Evolutionary conservation across 2,888 invertebrate genomes (phyloP).

Genomic region (Conomelus anceps): DNA sequence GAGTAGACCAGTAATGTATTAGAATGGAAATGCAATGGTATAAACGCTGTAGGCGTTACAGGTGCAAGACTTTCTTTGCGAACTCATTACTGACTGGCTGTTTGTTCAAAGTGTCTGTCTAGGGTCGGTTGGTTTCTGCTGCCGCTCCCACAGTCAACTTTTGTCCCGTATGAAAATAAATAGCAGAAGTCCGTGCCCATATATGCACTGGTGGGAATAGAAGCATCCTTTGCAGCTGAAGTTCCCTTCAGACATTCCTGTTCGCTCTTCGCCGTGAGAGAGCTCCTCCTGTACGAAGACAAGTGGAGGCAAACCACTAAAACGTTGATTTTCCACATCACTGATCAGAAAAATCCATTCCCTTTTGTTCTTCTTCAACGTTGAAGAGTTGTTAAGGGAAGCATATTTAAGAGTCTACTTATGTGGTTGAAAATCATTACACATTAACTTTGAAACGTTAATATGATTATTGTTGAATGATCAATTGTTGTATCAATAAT

Average conservation of each 20-base stretch:
- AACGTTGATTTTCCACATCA: background rate
- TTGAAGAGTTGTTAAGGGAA: background rate
- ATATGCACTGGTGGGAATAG: background rate
- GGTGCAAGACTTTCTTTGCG: background rate
- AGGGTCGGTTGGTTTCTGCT: background rate
- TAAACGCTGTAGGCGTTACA: background rate
- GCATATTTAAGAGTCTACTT: too few relatives aligned
- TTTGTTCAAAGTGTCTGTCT: background rate
- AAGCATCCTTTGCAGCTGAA: background rate
- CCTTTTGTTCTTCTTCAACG: background rate
- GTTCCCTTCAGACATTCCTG: background rate
- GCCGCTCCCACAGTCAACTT: background rate
- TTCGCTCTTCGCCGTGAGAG: background rate
- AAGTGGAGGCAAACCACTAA: background rate
- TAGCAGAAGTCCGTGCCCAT: background rate
- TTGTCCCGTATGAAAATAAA: background rate
- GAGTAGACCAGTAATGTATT: too few relatives aligned
- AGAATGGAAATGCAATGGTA: background rate
- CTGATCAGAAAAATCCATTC: background rate
- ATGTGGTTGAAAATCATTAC: too few relatives aligned
- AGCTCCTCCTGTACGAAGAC: background rate
- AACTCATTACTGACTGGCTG: background rate
- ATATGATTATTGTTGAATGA: too few relatives aligned
- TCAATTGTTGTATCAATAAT: too few relatives aligned
- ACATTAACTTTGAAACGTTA: too few relatives aligned